These are phyloP conservation scores for Aphaenogaster ashmeadi DNA, from an alignment of 1,140 invertebrate genomes.

Conservation along the genomic window DNA sequence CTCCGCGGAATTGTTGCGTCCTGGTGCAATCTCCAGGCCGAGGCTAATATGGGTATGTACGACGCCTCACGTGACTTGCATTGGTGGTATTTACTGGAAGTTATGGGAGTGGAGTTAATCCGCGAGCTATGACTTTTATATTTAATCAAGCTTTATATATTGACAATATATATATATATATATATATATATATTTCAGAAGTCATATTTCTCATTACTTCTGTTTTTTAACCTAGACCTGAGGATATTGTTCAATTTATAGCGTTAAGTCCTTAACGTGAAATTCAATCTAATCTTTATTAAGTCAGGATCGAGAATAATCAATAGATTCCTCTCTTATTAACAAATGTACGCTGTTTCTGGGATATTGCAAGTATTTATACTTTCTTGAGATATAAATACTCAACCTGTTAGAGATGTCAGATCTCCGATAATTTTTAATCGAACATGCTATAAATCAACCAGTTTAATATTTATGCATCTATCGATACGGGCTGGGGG, in stretches of 20 bases:
- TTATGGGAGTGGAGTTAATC: constrained; percentile 30
- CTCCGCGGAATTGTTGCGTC: constrained; percentile 37
- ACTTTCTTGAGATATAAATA: neutral
- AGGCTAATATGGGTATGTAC: constrained; percentile 39
- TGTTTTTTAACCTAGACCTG: neutral
- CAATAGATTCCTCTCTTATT: neutral
- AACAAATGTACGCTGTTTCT: neutral
- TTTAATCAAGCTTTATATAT: constrained; percentile 1
- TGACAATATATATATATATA: neutral
- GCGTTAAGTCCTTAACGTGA: neutral
- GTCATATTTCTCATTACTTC: neutral
- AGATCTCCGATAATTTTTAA: constrained; percentile 30
- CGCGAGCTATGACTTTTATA: constrained; percentile 17
- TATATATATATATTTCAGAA: neutral
- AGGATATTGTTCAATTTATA: neutral
- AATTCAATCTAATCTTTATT: neutral
- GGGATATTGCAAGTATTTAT: neutral
- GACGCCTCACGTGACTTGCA: constrained; percentile 21
- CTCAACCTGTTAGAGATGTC: constrained; percentile 25
- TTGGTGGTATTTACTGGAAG: constrained; percentile 22
- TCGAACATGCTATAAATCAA: constrained; percentile 19
- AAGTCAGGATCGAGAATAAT: neutral
- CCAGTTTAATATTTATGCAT: constrained; percentile 33
- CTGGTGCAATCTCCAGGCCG: constrained; percentile 31
- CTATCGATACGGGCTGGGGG: constrained; percentile 1